Evolutionary conservation across 2,113 vertebrate species (phyloP), one percentile per base, ranked within the genome.

Genomic region (Glaucomys volans): DNA sequence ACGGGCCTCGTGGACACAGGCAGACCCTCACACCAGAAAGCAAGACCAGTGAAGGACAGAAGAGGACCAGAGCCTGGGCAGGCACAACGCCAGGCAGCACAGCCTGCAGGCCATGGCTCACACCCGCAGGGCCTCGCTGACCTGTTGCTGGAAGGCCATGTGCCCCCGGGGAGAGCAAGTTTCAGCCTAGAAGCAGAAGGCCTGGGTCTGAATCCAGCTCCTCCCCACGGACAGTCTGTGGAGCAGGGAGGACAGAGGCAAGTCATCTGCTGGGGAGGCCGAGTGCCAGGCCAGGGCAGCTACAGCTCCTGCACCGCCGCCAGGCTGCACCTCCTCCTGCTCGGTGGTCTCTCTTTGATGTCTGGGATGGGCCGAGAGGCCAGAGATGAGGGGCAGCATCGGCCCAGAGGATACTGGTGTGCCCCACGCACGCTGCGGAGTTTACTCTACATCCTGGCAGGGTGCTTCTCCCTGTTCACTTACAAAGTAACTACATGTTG

Each of bases 391-490:
- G 5, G 35, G 5, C 66, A 3, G 59, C 2, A 47, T 32, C 54
- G 44, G 44, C 44, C 44, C 44, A 1, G 35, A 16, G 26, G 47
- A 47, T 9, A 6, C 52, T 2, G 26, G 72, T 0, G 0, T n/a
- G 0, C 0, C 16, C 44, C 37, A 6, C 6, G 3, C 22, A 24
- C 1, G 0, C 6, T 2, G 14, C 10, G 47, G 4, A 37, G 8
- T 47, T 69, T 0, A 2, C 35, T 32, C 37, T 1, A 4, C 12
- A 30, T 62, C 3, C 16, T 20, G 66, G 32, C 6, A 6, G 52
- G n/a, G 57, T 3, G 4, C 57, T 35, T 8, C 11, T 5, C 52
- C 52, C n/a, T 35, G 18, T 13, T 74, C 16, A 2, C 35, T 82
- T 7, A 40, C 69, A 30, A 18, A 37, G 69, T 5, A 80, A 76